Evolutionary conservation across 2,888 invertebrate genomes (phyloP), one percentile per base, ranked within the genome.

Genomic region (Macrophya alboannulata): DNA sequence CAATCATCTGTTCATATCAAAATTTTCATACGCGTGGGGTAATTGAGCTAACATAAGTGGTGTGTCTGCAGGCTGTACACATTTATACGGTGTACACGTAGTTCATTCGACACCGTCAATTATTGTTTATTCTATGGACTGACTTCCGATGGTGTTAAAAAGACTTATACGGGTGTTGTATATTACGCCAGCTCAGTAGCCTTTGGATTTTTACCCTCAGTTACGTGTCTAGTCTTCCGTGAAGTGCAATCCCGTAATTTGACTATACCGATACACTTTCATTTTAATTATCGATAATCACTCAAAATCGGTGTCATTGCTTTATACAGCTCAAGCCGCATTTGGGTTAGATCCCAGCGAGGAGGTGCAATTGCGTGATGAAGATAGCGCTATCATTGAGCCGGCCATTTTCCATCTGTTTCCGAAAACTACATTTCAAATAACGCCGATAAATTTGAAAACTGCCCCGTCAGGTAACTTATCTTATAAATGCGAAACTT

Each of bases 281-380:
- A 17, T 59, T 59, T 59, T 21, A 59, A 17, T 59, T 59, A 17
- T 21, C 59, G 6, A 59, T 59, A 59, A 59, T 59, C 10, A 59
- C 10, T 59, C 21, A 9, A 59, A 17, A 59, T 59, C 17, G 10
- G 21, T n/a, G 6, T 4, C 59, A 59, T 21, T 59, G 9, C 59
- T 59, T 59, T 59, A 59, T 9, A 43, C 59, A 59, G 59, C 59
- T 59, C 59, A 21, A 59, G 17, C 17, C 59, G 21, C 59, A 21
- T 59, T 59, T 59, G 59, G 59, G n/a, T n/a, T 59, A 17, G 59
- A 59, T 17, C n/a, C 3, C 21, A 12, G 59, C n/a, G 59, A n/a
- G 17, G 59, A 59, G n/a, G 59, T 59, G 59, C n/a, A n/a, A 59
- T 21, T 59, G 59, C 59, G 59, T 10, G 59, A 59, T 59, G 59